Conservation (phyloP, 2,888 invertebrate species). For the Limenitis camilla region DNA sequence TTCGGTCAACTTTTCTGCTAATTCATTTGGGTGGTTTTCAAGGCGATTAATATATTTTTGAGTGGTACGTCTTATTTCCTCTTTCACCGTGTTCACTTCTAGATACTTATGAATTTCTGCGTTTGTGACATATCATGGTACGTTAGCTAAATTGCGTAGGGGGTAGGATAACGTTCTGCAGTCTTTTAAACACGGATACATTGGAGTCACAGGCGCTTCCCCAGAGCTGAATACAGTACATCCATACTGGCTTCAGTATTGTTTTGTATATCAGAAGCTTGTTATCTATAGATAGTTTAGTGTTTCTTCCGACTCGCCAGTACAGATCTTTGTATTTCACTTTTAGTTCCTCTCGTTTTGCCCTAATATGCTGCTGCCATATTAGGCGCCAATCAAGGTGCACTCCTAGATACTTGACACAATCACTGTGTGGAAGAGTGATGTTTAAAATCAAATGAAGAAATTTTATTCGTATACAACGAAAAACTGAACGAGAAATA, state of each 20-base stretch:
- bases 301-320: conserved; percentile 18
- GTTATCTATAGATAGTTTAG: too few species aligned
- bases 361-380: background rate
- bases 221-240: conserved; percentile 14
- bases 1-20: background rate
- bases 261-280: conserved; percentile 15
- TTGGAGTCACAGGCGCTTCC: conserved; percentile 7
- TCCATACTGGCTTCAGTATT: conserved; percentile 16
- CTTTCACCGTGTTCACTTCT: background rate
- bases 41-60: background rate
- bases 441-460: too few species aligned
- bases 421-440: background rate
- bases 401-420: too few species aligned
- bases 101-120: background rate
- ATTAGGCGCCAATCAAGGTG: background rate
- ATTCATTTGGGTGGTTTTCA: background rate
- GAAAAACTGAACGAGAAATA: too few species aligned
- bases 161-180: conserved; percentile 1
- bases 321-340: conserved; percentile 10
- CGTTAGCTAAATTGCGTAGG: conserved; percentile 9
- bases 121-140: conserved; percentile 1
- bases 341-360: background rate
- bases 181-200: conserved; percentile 1
- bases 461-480: too few species aligned
- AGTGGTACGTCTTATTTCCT: background rate